phyloP scores from a whole-genome alignment of 2,888 invertebrate species.

The Lithophane socia region DNA sequence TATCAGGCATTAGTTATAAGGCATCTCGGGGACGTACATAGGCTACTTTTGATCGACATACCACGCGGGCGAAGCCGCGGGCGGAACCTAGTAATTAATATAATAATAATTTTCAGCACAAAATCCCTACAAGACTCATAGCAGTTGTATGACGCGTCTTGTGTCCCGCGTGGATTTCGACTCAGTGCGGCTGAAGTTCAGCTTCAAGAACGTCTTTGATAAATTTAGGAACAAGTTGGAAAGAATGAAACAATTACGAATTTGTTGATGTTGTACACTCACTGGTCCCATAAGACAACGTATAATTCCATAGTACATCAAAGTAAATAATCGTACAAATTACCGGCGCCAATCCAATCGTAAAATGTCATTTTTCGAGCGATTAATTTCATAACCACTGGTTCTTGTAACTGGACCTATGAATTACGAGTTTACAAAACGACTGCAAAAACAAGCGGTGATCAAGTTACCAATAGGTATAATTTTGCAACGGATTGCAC shows the following conservation, averaged over 20 bases:
- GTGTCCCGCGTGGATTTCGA: background rate
- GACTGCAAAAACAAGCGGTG: constrained; percentile 17
- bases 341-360: background rate
- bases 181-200: background rate
- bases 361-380: constrained; percentile 24
- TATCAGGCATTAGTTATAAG: no score
- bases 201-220: background rate
- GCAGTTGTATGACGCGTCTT: background rate
- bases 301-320: constrained; percentile 2
- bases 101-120: no score
- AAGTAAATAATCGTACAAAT: constrained; percentile 11
- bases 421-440: constrained; percentile 28
- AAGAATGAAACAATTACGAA: background rate
- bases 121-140: no score
- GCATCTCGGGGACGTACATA: no score
- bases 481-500: constrained; percentile 10
- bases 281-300: background rate
- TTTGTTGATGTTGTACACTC: background rate
- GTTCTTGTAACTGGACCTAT: constrained; percentile 22
- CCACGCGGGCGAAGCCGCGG: no score
- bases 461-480: constrained; percentile 13
- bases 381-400: constrained; percentile 28
- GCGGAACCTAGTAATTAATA: no score
- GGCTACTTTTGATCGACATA: no score
- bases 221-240: background rate